These are phyloP conservation scores for Cyanoramphus novaezelandiae DNA, from an alignment of 2,113 vertebrate species.

Conservation along the genomic window DNA sequence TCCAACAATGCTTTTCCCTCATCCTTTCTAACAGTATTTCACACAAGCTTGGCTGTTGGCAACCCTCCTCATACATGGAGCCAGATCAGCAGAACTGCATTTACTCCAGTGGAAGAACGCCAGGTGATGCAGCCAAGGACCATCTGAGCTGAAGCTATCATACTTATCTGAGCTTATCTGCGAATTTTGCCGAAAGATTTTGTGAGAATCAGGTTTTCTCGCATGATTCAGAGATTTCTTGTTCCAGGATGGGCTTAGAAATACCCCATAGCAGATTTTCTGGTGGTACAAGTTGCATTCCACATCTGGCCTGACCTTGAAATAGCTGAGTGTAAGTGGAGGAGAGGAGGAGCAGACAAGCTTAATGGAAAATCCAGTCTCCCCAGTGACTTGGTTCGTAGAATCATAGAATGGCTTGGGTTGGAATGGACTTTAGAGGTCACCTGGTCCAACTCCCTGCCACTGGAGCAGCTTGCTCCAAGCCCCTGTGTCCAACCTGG, in stretches of 20 bases:
- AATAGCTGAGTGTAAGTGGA: neutral
- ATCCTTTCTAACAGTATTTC: neutral
- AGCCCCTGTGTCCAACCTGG: neutral
- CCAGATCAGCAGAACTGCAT: conserved; percentile 24
- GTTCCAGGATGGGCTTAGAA: neutral
- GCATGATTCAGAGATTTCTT: neutral
- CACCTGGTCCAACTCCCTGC: too few species aligned
- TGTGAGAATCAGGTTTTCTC: neutral
- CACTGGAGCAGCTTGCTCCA: neutral
- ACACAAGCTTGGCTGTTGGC: neutral
- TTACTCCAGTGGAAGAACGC: neutral
- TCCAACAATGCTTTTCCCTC: neutral
- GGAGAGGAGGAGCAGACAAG: neutral
- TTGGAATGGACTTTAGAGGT: neutral
- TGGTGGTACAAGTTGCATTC: neutral
- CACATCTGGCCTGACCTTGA: neutral
- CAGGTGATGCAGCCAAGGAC: neutral
- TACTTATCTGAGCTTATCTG: neutral
- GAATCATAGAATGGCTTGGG: neutral
- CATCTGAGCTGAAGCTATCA: neutral
- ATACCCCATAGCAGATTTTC: neutral
- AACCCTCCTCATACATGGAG: neutral
- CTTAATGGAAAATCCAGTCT: neutral
- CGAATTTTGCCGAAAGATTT: neutral
- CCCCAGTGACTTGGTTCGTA: neutral